Evolutionary conservation across 2,113 vertebrate genomes (phyloP), one percentile per base, ranked within the genome.

Genomic region (Anas platyrhynchos): DNA sequence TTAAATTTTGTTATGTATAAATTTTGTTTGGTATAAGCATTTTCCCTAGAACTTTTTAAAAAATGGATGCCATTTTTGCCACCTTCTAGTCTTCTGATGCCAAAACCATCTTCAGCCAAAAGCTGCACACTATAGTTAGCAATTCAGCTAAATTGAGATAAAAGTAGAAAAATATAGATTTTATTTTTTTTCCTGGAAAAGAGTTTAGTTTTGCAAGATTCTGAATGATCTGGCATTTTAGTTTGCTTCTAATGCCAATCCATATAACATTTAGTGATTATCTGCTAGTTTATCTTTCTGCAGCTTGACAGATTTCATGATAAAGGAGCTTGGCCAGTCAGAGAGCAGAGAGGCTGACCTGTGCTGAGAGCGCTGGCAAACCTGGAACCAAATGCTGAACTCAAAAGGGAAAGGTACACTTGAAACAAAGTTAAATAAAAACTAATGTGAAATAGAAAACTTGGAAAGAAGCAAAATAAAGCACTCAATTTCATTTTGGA

Each of bases 261-360:
- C 5, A 0, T 89, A 95, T 89, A 95, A 43, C 75, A 85, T 95
- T 92, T 91, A 88, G 83, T 92, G 71, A 84, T 95, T 95, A 93
- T 94, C 87, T 93, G 71, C 62, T 91, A 61, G 67, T 71, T 95
- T 83, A 50, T 94, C 75, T 73, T 87, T 92, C 66, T 32, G 41
- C 59, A 74, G 2, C 89, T 94, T 95, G 82, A 83, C 82, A 94
- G 92, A 85, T 85, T 89, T 0, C 72, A 13, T 58, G 74, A 76
- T 87, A 83, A 91, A 94, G 81, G n/a, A 89, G 41, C 31, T 94
- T 0, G 1, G 63, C 22, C 66, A 72, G 54, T 29, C 22, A 58
- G 26, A 69, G 16, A 9, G 2, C 2, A 74, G 59, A 74, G 62
- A 72, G 46, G 41, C 31, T 86, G 74, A 92, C 80, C 72, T 84